Conservation (phyloP, 2,888 invertebrate species). For the Acronicta leporina region DNA sequence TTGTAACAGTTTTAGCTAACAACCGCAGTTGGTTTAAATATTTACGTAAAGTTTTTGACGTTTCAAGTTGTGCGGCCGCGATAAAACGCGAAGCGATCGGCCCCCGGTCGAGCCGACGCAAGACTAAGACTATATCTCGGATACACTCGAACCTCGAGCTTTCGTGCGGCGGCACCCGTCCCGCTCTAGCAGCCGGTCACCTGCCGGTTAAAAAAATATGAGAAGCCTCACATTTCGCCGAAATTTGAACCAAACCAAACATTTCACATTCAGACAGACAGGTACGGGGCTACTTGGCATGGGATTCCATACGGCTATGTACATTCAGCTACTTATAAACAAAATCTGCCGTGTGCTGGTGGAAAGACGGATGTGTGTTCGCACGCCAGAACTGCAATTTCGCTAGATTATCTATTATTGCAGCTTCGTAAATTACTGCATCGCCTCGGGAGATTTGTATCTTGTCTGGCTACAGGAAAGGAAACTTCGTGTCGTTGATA, state of each 20-base stretch:
- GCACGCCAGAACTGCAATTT: constrained; percentile 74
- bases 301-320: constrained; percentile 27
- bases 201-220: constrained; percentile 80
- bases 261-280: constrained; percentile 70
- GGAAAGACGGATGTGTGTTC: constrained; percentile 57
- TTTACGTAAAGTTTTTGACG: constrained; percentile 84
- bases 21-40: constrained; percentile 61
- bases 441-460: constrained; percentile 58
- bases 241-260: constrained; percentile 81
- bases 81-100: constrained; percentile 69
- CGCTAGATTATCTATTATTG: constrained; percentile 76
- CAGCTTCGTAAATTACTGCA: constrained; percentile 71
- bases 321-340: constrained; percentile 22
- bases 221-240: constrained; percentile 84
- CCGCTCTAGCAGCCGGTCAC: constrained; percentile 81
- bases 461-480: constrained; percentile 14
- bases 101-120: constrained; percentile 77
- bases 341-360: constrained; percentile 10
- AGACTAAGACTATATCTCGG: constrained; percentile 80
- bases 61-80: constrained; percentile 61
- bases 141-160: constrained; percentile 74
- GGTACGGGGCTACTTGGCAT: constrained; percentile 67
- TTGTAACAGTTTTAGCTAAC: constrained; percentile 59
- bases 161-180: constrained; percentile 71
- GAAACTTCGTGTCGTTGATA: constrained; percentile 64